Base-by-base conservation (phyloP, 1,140 invertebrate genomes). In the Eulimnadia texana region DNA sequence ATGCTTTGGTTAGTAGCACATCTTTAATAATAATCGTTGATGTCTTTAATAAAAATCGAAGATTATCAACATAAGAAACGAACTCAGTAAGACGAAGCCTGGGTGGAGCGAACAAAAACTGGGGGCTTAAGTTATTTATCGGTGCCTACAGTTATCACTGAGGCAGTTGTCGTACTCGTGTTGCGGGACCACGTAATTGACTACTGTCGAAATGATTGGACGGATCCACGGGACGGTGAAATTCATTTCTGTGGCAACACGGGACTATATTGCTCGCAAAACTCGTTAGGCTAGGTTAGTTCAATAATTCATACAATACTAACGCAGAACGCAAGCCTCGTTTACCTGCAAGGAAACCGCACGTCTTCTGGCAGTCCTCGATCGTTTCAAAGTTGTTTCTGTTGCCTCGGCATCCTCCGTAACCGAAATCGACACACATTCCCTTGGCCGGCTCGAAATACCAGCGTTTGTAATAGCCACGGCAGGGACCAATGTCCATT, bases 341-440 rank as follows among this genome's bases (percentile, higher is more conserved):
- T 63, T 64, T 66, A 71, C 70, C 67, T 63, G 64, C 65, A 11
- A 65, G 42, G 24, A 68, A 61, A 62, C 73, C 70, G 66, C 90
- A 93, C n/a, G 82, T 81, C 62, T 78, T 77, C 50, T 78, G 78
- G 69, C 90, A 93, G 67, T 93, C 87, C 28, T 83, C 77, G 47
- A 80, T 77, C 1, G 81, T 84, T 58, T 84, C 74, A 75, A 93
- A 94, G 74, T 92, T 93, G 71, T 94, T 94, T 67, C 79, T 79
- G 72, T 88, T 92, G n/a, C 89, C 89, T 49, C 84, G 78, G 69
- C 93, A 96, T 50, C 93, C 92, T 20, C 89, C 85, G 74, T 92
- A 97, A 22, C 74, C 76, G 71, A 97, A 96, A 22, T 83, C 80
- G 23, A 84, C 73, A 71, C 92, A 96, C 70, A 81, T 84, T 54